These are phyloP conservation scores for Halcyon leucocephala DNA, from an alignment of 2,797 vertebrate genomes.

Conservation along the genomic window DNA sequence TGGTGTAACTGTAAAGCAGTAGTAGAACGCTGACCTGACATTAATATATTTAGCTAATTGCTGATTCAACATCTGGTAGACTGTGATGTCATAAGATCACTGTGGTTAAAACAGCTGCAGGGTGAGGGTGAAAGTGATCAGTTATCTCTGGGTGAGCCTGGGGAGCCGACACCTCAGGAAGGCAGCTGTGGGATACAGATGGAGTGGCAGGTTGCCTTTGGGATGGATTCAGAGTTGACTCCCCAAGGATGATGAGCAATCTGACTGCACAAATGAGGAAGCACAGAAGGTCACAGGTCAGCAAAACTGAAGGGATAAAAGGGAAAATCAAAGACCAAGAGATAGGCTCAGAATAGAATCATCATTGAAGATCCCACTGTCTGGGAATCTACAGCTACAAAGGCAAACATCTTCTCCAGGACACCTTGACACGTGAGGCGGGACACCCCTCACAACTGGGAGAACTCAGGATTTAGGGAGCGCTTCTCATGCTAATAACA, in stretches of 20 bases:
- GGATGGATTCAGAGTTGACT: neutral
- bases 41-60: conserved; percentile 5
- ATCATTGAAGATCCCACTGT: neutral
- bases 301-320: neutral
- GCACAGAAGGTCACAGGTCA: neutral
- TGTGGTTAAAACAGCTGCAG: neutral
- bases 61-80: conserved; percentile 8
- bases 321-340: neutral
- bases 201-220: neutral
- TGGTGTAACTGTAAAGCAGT: neutral
- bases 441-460: neutral
- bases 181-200: neutral
- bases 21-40: neutral
- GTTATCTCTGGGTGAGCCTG: neutral
- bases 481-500: neutral
- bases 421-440: neutral
- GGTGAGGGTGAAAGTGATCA: neutral
- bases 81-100: neutral
- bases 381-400: neutral
- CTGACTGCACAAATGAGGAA: neutral
- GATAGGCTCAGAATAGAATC: neutral
- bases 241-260: neutral
- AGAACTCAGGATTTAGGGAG: neutral
- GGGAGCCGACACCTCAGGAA: neutral
- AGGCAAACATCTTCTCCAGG: neutral